phyloP scores from a whole-genome alignment of 1,140 invertebrate genomes.

The Drosophila dunni region DNA sequence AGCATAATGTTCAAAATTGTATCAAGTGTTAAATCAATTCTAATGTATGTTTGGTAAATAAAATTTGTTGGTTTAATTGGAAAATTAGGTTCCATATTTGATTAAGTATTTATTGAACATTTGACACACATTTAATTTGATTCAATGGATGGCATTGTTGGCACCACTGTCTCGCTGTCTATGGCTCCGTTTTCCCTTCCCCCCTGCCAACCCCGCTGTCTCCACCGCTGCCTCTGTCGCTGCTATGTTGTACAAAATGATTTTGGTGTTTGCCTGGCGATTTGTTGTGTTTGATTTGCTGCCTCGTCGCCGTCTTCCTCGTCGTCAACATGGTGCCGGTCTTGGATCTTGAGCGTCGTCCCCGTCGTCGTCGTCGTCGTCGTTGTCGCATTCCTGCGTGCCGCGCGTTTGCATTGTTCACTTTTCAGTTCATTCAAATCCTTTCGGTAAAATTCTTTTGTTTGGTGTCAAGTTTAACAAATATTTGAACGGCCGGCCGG shows the following conservation, averaged over 20 bases:
- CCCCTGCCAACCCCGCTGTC: too few species aligned
- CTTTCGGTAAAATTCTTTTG: constrained; percentile 84
- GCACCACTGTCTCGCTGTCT: constrained; percentile 26
- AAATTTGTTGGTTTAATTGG: too few species aligned
- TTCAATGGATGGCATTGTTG: background rate
- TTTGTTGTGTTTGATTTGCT: constrained; percentile 81
- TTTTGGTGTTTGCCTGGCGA: constrained; percentile 75
- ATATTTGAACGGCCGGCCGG: constrained; percentile 71
- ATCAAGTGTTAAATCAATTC: too few species aligned
- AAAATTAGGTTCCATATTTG: background rate
- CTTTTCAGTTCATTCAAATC: constrained; percentile 75
- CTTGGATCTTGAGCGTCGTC: constrained; percentile 17
- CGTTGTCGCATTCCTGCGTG: constrained; percentile 63
- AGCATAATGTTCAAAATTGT: too few species aligned
- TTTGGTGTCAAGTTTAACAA: constrained; percentile 84
- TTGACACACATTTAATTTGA: background rate
- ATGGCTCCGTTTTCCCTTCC: background rate
- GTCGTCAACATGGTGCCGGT: constrained; percentile 16
- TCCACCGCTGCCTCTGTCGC: background rate
- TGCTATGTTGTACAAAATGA: constrained; percentile 76
- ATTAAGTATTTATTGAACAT: background rate
- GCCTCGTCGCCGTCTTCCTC: constrained; percentile 40
- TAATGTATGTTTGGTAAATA: too few species aligned
- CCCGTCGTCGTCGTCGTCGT: constrained; percentile 1
- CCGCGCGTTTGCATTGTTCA: constrained; percentile 76